Base-by-base conservation (phyloP, 2,797 vertebrate species). In the Anas acuta region DNA sequence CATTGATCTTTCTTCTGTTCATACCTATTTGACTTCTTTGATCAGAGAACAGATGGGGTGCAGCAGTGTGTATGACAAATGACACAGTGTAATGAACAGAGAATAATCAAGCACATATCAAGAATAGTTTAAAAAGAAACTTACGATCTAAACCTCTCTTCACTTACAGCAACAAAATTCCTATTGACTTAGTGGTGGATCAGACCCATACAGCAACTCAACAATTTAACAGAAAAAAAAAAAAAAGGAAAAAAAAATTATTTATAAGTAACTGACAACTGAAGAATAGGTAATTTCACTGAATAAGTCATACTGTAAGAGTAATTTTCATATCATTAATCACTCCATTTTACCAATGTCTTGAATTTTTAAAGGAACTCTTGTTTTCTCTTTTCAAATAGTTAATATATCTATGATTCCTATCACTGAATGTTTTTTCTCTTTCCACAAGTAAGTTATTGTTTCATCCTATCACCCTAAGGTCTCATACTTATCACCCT, bases 301-400 rank as follows among this genome's bases (percentile, higher is more conserved):
- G 39, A 69, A 32, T 72, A 81, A 73, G 56, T 89, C 88, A 67
- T 58, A 73, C 7, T 19, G 6, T 33, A 12, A 37, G 70, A 86
- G 37, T 83, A 79, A 84, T 77, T 89, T 77, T 61, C 70, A 62
- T 81, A 66, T 75, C 39, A 79, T 73, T 84, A 94, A 92, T 84
- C 2, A 0, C 7, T 82, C 66, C 7, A 70, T 67, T 95, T 79
- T 95, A 91, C 60, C 45, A 56, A 33, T 4, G 7, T 45, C 69
- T 79, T 67, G 22, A 83, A 39, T 83, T 76, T 89, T 64, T 53
- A 92, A 87, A 87, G 21, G 64, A 80, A 75, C 10, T 67, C 39
- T 66, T 54, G 7, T 39, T 89, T 74, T 87, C 43, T 82, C 26
- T 62, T 76, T 95, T 76, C n/a, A 79, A 64, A 49, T 72, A 64